Conservation (phyloP, 2,888 invertebrate species). For the Monochamus alternatus region DNA sequence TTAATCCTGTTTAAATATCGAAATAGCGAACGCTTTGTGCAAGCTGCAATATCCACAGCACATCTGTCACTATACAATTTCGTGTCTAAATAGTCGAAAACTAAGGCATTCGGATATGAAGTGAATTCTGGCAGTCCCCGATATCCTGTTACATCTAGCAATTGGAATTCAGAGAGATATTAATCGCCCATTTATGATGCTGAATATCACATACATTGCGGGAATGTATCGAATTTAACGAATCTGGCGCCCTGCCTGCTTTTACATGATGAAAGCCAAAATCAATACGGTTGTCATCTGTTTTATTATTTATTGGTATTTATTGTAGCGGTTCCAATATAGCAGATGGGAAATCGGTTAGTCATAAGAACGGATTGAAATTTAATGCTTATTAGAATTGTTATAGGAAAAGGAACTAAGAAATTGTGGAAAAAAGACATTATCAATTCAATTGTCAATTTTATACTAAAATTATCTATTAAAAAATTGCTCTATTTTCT, state of each 20-base stretch:
- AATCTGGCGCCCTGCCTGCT: not conserved
- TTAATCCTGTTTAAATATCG: too few species aligned
- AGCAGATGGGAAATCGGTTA: too few species aligned
- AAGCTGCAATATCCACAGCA: not conserved
- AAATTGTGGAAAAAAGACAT: too few species aligned
- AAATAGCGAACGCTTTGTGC: not conserved
- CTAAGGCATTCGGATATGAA: not conserved
- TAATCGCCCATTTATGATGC: not conserved
- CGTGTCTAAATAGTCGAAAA: not conserved
- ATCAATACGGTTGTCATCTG: slow-evolving; percentile 5
- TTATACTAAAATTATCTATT: too few species aligned
- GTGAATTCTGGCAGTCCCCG: not conserved
- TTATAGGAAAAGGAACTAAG: too few species aligned
- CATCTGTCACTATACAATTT: not conserved
- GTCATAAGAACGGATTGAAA: too few species aligned
- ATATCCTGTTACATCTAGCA: not conserved
- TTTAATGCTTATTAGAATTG: too few species aligned
- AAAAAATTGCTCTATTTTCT: too few species aligned
- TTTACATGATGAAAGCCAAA: not conserved
- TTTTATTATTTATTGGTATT: slow-evolving; percentile 4
- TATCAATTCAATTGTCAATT: too few species aligned
- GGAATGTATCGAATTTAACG: slow-evolving; percentile 1
- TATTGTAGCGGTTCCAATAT: too few species aligned
- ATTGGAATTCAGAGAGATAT: slow-evolving; percentile 1
- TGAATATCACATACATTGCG: not conserved